Evolutionary conservation across 2,888 invertebrate species (phyloP), one percentile per base, ranked within the genome.

Genomic region (Leptogaster cylindrica): DNA sequence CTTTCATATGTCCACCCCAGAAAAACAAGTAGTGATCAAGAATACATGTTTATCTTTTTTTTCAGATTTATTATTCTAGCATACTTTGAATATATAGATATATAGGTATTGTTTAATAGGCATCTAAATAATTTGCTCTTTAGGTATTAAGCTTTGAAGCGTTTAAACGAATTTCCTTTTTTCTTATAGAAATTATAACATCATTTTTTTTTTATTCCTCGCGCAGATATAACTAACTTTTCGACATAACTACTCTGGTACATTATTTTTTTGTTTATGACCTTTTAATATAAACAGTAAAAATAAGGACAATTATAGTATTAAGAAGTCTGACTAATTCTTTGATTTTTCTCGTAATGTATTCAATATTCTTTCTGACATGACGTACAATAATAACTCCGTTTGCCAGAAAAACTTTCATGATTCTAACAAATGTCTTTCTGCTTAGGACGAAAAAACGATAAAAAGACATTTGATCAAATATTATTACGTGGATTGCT

Each of bases 121-220:
- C 41, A 58, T 58, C 58, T 58, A 58, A 58, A 58, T 39, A 58
- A 58, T 41, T 58, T 52, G 58, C 58, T 58, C 41, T 39, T 58
- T 58, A 39, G 58, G 41, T 28, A 58, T 58, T 23, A 58, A 58
- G 58, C 58, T 39, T 58, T 41, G 39, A 58, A 58, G 58, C 36
- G 39, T 58, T 58, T 58, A 58, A 58, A 58, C 52, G 66, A 67
- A 51, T 66, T 65, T 55, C 63, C 50, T 48, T 66, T 55, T 55
- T 36, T 68, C n/a, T n/a, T n/a, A n/a, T 46, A 68, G 44, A 31
- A 66, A 52, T 46, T 39, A 63, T 61, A 61, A 39, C 28, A 25
- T 44, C 65, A 33, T 20, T n/a, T n/a, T n/a, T n/a, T n/a, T n/a
- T n/a, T n/a, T 39, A 46, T 46, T 39, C 58, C 36, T 48, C 46